Percentiles rank a stretch among this genome's conserved stretches.
Conservation (phyloP, 1,140 invertebrate species). For the Diplogasteroides magnus region DNA sequence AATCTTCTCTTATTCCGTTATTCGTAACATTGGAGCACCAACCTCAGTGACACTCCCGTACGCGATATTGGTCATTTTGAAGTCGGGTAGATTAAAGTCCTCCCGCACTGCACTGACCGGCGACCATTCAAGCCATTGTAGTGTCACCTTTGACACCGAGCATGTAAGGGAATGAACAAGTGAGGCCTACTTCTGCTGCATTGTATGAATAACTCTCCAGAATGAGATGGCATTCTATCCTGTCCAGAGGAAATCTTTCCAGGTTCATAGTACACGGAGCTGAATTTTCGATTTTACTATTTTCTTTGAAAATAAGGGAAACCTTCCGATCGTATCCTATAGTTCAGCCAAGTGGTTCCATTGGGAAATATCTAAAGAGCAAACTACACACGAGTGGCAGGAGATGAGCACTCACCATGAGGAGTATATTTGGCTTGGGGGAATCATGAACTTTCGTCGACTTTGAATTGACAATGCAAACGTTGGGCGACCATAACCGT, state of each 20-base stretch:
- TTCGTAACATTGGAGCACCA: too few species aligned
- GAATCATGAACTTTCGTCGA: slow-evolving; percentile 51
- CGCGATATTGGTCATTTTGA: slow-evolving; percentile 48
- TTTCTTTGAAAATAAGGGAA: too few species aligned
- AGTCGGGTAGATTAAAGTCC: slow-evolving; percentile 53
- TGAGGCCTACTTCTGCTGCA: slow-evolving; percentile 46
- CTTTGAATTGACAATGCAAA: slow-evolving; percentile 53
- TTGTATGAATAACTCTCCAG: slow-evolving; percentile 54
- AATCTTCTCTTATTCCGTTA: too few species aligned
- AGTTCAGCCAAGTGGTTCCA: slow-evolving; percentile 54
- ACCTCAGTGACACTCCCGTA: slow-evolving; percentile 51
- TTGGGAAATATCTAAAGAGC: slow-evolving; percentile 52
- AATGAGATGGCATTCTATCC: slow-evolving; percentile 46
- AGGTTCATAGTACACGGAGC: slow-evolving; percentile 52
- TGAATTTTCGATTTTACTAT: too few species aligned
- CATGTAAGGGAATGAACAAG: too few species aligned
- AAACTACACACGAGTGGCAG: too few species aligned
- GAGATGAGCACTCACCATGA: slow-evolving; percentile 38
- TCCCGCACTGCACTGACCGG: slow-evolving; percentile 47
- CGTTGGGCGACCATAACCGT: slow-evolving; percentile 51
- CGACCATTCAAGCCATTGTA: slow-evolving; percentile 50
- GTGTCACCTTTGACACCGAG: too few species aligned
- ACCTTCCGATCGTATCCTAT: slow-evolving; percentile 53
- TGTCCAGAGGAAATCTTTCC: slow-evolving; percentile 47
- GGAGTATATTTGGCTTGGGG: slow-evolving; percentile 52